Evolutionary conservation across 1,140 invertebrate genomes (phyloP).

Genomic region (Diplogasteroides magnus): DNA sequence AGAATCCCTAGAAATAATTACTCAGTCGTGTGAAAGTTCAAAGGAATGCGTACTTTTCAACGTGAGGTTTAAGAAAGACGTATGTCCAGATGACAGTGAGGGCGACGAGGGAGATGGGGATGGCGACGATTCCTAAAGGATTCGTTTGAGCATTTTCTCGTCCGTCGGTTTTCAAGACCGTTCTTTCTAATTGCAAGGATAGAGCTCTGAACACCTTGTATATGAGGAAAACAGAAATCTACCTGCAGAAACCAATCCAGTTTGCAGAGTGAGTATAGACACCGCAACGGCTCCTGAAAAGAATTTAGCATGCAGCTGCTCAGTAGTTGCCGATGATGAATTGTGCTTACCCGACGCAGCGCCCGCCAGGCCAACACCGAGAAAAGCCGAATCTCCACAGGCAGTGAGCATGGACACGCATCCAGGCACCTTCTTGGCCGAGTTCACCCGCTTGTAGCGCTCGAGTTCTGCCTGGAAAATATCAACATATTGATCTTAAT

Average conservation of each 20-base stretch:
- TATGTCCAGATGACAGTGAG: constrained; percentile 35
- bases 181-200: too few species aligned
- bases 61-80: constrained; percentile 28
- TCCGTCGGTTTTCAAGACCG: too few species aligned
- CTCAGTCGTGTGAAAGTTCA: too few species aligned
- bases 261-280: constrained; percentile 24
- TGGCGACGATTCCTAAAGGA: constrained; percentile 36
- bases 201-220: too few species aligned
- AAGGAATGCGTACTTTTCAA: too few species aligned
- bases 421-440: constrained; percentile 54
- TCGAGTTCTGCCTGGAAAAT: constrained; percentile 52
- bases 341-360: constrained; percentile 27
- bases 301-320: not conserved
- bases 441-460: constrained; percentile 48
- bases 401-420: constrained; percentile 52
- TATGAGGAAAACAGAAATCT: not conserved
- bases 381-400: constrained; percentile 51
- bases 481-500: constrained; percentile 10
- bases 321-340: not conserved
- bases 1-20: too few species aligned
- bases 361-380: constrained; percentile 50
- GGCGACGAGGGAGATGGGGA: constrained; percentile 29
- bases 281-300: constrained; percentile 13
- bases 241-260: constrained; percentile 30
- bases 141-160: too few species aligned